Evolutionary conservation across 2,113 vertebrate species (phyloP).

Genomic region (Colossoma macropomum): DNA sequence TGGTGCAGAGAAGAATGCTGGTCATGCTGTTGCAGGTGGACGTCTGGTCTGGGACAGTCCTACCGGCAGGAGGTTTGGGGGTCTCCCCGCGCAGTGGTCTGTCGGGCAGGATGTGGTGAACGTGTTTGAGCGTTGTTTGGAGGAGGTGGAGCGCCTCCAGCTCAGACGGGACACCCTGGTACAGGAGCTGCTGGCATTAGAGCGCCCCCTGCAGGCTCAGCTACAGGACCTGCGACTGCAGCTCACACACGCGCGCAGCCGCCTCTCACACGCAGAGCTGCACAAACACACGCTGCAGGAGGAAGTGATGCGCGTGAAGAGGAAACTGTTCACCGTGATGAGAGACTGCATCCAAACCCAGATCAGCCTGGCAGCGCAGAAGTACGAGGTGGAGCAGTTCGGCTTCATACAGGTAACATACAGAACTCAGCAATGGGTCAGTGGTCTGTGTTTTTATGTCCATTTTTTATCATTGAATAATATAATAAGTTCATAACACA

Average conservation of each 20-base stretch:
- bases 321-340: constrained; percentile 83
- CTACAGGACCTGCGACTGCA: constrained; percentile 79
- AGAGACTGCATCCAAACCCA: constrained; percentile 88
- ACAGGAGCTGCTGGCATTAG: constrained; percentile 77
- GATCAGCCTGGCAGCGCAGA: constrained; percentile 80
- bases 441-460: too few relatives aligned
- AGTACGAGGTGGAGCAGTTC: constrained; percentile 84
- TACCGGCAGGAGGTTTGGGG: neutral
- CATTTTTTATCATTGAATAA: too few relatives aligned
- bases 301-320: constrained; percentile 83
- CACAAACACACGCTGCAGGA: constrained; percentile 80
- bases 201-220: constrained; percentile 79
- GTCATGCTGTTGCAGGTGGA: too few relatives aligned
- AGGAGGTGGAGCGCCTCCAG: constrained; percentile 82
- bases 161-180: constrained; percentile 80
- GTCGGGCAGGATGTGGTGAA: constrained; percentile 45
- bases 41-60: neutral
- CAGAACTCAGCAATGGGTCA: neutral
- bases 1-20: neutral
- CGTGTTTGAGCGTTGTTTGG: constrained; percentile 75
- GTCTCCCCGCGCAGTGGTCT: neutral
- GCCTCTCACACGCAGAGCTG: constrained; percentile 81
- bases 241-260: constrained; percentile 74
- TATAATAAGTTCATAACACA: too few relatives aligned
- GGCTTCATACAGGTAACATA: constrained; percentile 66